Evolutionary conservation across 2,113 vertebrate genomes (phyloP), one percentile per base, ranked within the genome.

Genomic region (Platysteira castanea): DNA sequence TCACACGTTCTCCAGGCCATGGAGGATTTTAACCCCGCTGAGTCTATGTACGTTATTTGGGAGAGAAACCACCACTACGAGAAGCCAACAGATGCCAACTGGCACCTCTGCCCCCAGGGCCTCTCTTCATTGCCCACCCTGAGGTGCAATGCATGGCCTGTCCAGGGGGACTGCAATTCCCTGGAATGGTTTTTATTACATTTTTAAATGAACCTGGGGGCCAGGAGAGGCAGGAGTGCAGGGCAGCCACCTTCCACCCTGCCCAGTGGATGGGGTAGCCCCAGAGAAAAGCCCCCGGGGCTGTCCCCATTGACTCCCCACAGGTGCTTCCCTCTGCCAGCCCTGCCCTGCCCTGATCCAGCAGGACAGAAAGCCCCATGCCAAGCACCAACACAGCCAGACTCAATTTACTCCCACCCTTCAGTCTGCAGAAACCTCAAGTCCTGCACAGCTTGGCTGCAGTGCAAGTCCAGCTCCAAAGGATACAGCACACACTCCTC

Each of bases 381-480:
- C 9, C 8, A 8, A 52, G 28, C 9, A 3, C 46, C 41, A 49
- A 46, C 4, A 10, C 13, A 57, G 31, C 2, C 3, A 68, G 26
- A 47, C 8, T 39, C 47, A 21, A 31, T n/a, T 82, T 41, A 27
- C 31, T 28, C n/a, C 27, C 24, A 78, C 37, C 35, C 37, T 50
- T 75, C 1, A 1, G 31, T 28, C 57, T 37, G 47, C 53, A 91
- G 82, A 73, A 35, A 2, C 35, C 18, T 47, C 52, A 15, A 73
- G 42, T 18, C 76, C 76, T 10, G 13, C 2, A 5, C 27, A 81
- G 35, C 16, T 70, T 1, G 0, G 50, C 39, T 63, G 56, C 3
- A 2, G 39, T 24, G 27, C 0, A 0, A 53, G 64, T 42, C 31
- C 7, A 3, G 11, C 53, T 56, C n/a, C 52, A 49, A 9, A n/a